Conservation (phyloP, 2,113 vertebrate genomes). For the Dipodomys stephensi region DNA sequence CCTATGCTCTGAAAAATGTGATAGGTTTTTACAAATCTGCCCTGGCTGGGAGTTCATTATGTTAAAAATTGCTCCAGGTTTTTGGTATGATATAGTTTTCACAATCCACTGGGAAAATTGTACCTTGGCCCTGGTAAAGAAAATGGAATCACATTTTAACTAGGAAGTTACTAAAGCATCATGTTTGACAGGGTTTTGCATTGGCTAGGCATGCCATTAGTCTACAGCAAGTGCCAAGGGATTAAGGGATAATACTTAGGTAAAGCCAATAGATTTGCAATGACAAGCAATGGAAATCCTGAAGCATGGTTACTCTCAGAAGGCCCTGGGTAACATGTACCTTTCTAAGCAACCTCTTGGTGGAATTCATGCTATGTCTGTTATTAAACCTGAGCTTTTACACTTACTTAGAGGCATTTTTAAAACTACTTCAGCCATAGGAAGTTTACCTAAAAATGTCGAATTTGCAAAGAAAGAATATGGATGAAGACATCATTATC, state of each 20-base stretch:
- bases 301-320: background rate
- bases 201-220: slow-evolving; percentile 58
- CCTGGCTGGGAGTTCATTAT: background rate
- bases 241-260: slow-evolving; percentile 41
- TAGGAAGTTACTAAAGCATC: slow-evolving; percentile 74
- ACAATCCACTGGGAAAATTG: slow-evolving; percentile 29
- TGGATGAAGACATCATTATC: background rate
- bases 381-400: background rate
- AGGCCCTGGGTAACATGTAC: background rate
- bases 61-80: background rate
- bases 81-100: slow-evolving; percentile 42
- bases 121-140: slow-evolving; percentile 65
- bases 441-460: background rate
- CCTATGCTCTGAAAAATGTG: background rate
- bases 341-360: background rate
- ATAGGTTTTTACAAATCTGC: background rate
- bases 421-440: background rate
- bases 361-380: background rate
- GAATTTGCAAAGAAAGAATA: background rate
- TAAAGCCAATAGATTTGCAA: slow-evolving; percentile 44
- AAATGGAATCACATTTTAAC: slow-evolving; percentile 73
- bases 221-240: slow-evolving; percentile 9
- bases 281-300: background rate
- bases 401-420: background rate
- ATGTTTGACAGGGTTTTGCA: slow-evolving; percentile 54